Evolutionary conservation across 2,888 invertebrate genomes (phyloP).

Genomic region (Sminthurides aquaticus): DNA sequence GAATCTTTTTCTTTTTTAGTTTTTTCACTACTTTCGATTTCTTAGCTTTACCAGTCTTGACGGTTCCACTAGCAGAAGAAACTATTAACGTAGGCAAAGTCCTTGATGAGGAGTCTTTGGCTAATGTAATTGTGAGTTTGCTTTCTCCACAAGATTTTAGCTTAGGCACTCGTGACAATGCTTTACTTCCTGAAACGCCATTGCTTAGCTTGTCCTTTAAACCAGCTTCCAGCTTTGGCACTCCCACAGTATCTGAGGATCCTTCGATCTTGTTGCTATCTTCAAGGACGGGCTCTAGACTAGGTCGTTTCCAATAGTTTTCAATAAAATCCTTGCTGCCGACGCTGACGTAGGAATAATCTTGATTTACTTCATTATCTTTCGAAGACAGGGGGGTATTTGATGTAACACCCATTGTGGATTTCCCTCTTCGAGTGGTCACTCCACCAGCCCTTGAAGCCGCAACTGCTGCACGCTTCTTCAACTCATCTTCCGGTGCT

Average conservation of each 20-base stretch:
- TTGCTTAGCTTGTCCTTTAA: constrained; percentile 16
- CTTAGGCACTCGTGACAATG: constrained; percentile 14
- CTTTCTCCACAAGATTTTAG: constrained; percentile 9
- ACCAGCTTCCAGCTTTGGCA: constrained; percentile 6
- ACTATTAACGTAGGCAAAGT: constrained; percentile 5
- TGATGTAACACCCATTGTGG: neutral
- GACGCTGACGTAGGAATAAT: constrained; percentile 33
- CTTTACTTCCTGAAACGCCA: constrained; percentile 22
- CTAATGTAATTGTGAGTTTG: constrained; percentile 5
- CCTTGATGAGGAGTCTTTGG: constrained; percentile 9
- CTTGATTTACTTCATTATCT: constrained; percentile 21
- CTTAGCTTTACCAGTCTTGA: constrained; percentile 19
- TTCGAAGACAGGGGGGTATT: constrained; percentile 1
- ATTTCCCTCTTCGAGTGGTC: constrained; percentile 18
- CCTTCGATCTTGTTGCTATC: neutral
- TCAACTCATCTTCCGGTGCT: neutral
- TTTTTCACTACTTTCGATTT: constrained; percentile 15
- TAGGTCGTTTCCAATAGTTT: constrained; percentile 46
- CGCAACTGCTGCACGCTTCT: neutral
- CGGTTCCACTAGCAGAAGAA: constrained; percentile 1
- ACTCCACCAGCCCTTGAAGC: constrained; percentile 3
- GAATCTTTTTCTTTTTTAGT: neutral
- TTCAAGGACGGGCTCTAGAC: constrained; percentile 17
- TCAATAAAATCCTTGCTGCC: constrained; percentile 38
- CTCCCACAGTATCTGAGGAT: neutral